Evolutionary conservation across 2,888 invertebrate species (phyloP).

Genomic region (Drosophila engyochracea): DNA sequence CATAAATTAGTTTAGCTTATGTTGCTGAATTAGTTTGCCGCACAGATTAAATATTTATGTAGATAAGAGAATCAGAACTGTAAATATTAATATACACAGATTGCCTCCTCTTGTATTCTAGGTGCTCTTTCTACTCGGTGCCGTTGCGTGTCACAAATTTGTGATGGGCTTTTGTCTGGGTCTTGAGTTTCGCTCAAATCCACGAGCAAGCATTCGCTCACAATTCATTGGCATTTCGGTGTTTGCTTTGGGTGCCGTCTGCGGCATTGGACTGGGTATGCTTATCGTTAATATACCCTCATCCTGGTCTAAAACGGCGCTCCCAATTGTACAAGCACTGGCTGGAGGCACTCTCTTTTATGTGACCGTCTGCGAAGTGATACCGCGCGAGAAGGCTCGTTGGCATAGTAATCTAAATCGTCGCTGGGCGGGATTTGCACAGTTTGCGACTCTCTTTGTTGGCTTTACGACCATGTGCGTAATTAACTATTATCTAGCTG

Average conservation of each 20-base stretch:
- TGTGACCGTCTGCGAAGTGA: conserved; percentile 91
- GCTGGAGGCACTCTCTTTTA: conserved; percentile 92
- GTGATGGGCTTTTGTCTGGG: conserved; percentile 94
- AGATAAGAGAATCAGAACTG: conserved; percentile 48
- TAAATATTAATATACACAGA: conserved; percentile 27
- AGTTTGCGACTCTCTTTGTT: conserved; percentile 87
- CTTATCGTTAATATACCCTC: conserved; percentile 86
- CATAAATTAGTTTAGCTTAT: conserved; percentile 32
- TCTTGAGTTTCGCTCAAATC: conserved; percentile 89
- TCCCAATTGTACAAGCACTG: conserved; percentile 89
- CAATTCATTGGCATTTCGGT: conserved; percentile 88
- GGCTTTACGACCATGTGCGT: conserved; percentile 89
- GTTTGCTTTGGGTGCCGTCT: conserved; percentile 89
- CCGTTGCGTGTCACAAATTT: conserved; percentile 92
- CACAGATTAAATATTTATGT: conserved; percentile 64
- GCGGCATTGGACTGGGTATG: conserved; percentile 90
- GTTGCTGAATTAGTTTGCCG: conserved; percentile 20
- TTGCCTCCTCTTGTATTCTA: conserved; percentile 80
- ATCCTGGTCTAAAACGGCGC: conserved; percentile 85
- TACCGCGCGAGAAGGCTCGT: conserved; percentile 91
- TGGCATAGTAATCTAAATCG: conserved; percentile 88
- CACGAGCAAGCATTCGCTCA: conserved; percentile 77
- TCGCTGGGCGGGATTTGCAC: conserved; percentile 88
- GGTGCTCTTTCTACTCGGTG: conserved; percentile 89
- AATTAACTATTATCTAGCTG: conserved; percentile 87